Base-by-base conservation (phyloP, 1,140 invertebrate species). In the Mactra quadrangularis region DNA sequence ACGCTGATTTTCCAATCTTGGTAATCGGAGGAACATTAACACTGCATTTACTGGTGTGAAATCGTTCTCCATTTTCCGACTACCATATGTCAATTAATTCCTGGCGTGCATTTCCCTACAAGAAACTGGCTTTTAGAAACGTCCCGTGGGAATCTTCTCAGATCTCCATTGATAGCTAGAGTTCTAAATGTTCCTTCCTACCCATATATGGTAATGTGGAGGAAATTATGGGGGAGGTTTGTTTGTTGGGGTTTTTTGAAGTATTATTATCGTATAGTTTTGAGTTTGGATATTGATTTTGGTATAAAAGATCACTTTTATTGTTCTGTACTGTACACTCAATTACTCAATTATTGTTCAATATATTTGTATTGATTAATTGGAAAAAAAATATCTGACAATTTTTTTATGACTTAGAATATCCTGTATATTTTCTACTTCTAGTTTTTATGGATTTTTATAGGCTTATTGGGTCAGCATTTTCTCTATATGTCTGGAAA, bases 41-140 rank as follows among this genome's bases (percentile, higher is more conserved):
- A 47, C 62, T 71, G 77, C 77, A 71, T 81, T 82, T 82, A 52
- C 27, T 71, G 66, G 78, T 82, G 78, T 82, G 78, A 82, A 82
- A 60, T 27, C 57, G 15, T 70, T 72, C 57, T 52, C 52, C 45
- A 52, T 45, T 60, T 53, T 57, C 29, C 15, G 47, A 25, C 41
- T 22, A 45, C 57, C 70, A 82, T 82, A 82, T 82, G 79, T 82
- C 79, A 82, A 64, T 74, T 82, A 74, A 82, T 52, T 55, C 59
- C 19, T n/a, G n/a, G 71, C 70, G 38, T 25, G 70, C 79, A 68
- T 72, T 27, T 64, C 59, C 25, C 57, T 52, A 72, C 68, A 72
- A 72, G 33, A 38, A 57, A 68, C 17, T 47, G 25, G 78, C 66
- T 82, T 82, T 82, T 82, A 72, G 53, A 62, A 72, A 41, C 29